Evolutionary conservation across 2,888 invertebrate genomes (phyloP), one percentile per base, ranked within the genome.

Genomic region (Anodontia alba): DNA sequence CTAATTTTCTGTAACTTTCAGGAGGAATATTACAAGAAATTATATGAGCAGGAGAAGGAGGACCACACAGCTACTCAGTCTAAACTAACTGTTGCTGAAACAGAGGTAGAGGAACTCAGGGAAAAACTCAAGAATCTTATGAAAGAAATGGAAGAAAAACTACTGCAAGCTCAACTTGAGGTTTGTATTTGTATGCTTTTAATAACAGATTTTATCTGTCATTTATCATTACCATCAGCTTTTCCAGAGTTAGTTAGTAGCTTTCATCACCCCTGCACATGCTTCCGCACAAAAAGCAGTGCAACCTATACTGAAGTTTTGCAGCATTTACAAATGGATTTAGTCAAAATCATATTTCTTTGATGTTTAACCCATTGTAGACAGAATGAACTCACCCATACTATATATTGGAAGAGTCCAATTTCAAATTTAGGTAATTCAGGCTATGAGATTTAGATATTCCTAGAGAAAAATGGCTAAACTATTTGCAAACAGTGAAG

Each of bases 11-110:
- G 38, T 38, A 38, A 5, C 38, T 62, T 62, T 38, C 80, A 92
- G 92, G 91, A 90, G 72, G 86, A 86, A 51, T 77, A 86, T 26
- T 89, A 87, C 69, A 91, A 89, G 73, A 80, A 79, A 46, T 69
- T 86, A 49, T 86, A 89, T 51, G 89, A 90, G 69, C 73, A 76
- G 51, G 92, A 91, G 77, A 81, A 83, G 42, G 72, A 79, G 10
- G 57, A 74, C 67, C 91, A 91, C 69, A 69, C 73, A 5, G 80
- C 68, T 20, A 92, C 91, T n/a, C 80, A 83, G 73, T 31, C 72
- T 12, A 71, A 77, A 8, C 86, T 91, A 15, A 26, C 70, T 12
- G 69, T 73, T 1, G 69, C 84, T 20, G 72, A 80, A 26, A 80
- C 81, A 49, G 78, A 87, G 62, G 67, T 89, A 7, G 83, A 82